These are phyloP conservation scores for Anomalospiza imberbis DNA, from an alignment of 2,797 vertebrate species.

Conservation along the genomic window DNA sequence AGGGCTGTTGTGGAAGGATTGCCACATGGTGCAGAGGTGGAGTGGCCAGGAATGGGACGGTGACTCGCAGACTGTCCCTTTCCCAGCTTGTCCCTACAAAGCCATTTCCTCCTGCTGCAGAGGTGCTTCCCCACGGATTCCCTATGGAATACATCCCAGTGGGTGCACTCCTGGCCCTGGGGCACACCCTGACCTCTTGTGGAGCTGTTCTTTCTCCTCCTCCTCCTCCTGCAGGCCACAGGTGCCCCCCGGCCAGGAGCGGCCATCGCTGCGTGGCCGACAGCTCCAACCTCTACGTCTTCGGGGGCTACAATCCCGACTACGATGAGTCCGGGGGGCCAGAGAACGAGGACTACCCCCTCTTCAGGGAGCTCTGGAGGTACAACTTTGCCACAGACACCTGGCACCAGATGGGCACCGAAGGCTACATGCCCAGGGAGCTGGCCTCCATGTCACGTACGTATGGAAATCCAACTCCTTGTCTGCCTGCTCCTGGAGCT, in stretches of 20 bases:
- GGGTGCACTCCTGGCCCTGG: background rate
- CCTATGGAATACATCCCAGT: rapidly evolving
- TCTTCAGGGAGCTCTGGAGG: slow-evolving; percentile 96
- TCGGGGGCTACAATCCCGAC: slow-evolving; percentile 97
- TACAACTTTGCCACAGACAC: slow-evolving; percentile 95
- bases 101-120: background rate
- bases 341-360: slow-evolving; percentile 94
- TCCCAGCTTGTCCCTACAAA: background rate
- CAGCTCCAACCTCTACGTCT: slow-evolving; percentile 92
- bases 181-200: background rate
- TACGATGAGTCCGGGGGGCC: slow-evolving; percentile 93
- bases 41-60: background rate
- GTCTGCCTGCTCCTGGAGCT: rapidly evolving
- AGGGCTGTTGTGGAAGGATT: background rate
- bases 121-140: rapidly evolving
- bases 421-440: slow-evolving; percentile 96
- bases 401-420: slow-evolving; percentile 96
- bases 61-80: background rate
- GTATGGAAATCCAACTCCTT: background rate
- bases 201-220: background rate
- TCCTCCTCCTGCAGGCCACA: slow-evolving; percentile 73
- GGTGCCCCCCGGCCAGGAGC: slow-evolving; percentile 89
- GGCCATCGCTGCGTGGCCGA: slow-evolving; percentile 97
- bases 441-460: slow-evolving; percentile 97
- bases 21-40: background rate